Evolutionary conservation across 2,113 vertebrate species (phyloP).

Genomic region (Rutilus rutilus): DNA sequence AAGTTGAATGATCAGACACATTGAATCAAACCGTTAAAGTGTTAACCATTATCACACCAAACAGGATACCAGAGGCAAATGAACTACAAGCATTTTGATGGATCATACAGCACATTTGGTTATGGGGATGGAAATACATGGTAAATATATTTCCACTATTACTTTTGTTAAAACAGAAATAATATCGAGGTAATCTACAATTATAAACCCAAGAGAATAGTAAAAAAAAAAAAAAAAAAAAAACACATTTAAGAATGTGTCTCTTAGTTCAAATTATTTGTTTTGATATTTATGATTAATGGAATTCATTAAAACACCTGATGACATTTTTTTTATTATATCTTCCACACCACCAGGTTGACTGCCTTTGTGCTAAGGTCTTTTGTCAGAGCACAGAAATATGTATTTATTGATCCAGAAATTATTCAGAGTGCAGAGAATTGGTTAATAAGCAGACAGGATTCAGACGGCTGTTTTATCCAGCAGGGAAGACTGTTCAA

Average conservation of each 20-base stretch:
- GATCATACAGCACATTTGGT: constrained; percentile 89
- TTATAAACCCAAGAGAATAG: not conserved
- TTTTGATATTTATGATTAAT: not conserved
- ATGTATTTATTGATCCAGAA: constrained; percentile 70
- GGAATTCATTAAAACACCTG: not conserved
- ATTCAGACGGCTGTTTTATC: constrained; percentile 76
- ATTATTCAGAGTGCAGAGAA: constrained; percentile 56
- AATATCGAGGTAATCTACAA: not conserved
- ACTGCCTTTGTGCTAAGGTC: constrained; percentile 80
- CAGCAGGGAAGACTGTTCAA: constrained; percentile 74
- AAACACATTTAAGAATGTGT: not conserved
- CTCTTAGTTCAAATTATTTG: not conserved
- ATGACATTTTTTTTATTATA: not conserved
- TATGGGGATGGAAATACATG: constrained; percentile 81
- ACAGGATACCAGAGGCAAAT: constrained; percentile 88
- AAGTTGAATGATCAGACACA: constrained; percentile 7
- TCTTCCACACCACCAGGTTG: constrained; percentile 70
- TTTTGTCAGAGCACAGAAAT: constrained; percentile 72
- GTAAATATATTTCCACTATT: constrained; percentile 69
- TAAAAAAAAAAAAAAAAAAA: no score
- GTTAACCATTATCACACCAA: not conserved
- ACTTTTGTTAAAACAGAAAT: not conserved
- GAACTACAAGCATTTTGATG: constrained; percentile 79
- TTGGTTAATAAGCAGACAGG: constrained; percentile 76
- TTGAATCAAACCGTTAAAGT: not conserved